Percentiles rank a stretch among this genome's conserved stretches.
Evolutionary conservation across 1,140 invertebrate genomes (phyloP).

Genomic region (Cydia fagiglandana): DNA sequence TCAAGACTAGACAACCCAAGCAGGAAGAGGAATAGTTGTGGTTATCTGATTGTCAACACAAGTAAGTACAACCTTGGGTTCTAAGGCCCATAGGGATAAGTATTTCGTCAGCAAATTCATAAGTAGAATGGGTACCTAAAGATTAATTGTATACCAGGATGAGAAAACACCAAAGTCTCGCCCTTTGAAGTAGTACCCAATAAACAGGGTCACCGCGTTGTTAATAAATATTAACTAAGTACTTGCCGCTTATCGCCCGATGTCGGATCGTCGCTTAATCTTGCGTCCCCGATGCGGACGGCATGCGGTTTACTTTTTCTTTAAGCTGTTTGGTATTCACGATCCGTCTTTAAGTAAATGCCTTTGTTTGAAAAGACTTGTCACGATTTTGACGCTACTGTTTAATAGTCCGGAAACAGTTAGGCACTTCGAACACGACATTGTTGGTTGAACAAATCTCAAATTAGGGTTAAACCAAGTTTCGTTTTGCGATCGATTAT

Average conservation of each 20-base stretch:
- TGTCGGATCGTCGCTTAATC: slow-evolving; percentile 17
- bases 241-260: slow-evolving; percentile 20
- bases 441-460: neutral
- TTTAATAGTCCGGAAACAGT: slow-evolving; percentile 22
- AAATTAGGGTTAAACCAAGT: neutral
- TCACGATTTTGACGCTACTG: slow-evolving; percentile 25
- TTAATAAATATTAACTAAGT: slow-evolving; percentile 18
- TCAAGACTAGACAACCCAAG: neutral
- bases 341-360: slow-evolving; percentile 27
- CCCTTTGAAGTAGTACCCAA: neutral
- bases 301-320: slow-evolving; percentile 28
- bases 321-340: slow-evolving; percentile 28
- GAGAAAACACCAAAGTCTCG: neutral
- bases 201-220: neutral
- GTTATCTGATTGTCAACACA: too few species aligned
- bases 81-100: neutral
- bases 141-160: neutral
- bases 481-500: neutral
- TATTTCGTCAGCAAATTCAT: too few species aligned
- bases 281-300: slow-evolving; percentile 20
- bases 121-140: neutral
- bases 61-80: neutral
- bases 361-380: slow-evolving; percentile 27
- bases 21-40: neutral
- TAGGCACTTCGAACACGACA: neutral